Evolutionary conservation across 2,888 invertebrate species (phyloP), one percentile per base, ranked within the genome.

Genomic region (Polia nebulosa): DNA sequence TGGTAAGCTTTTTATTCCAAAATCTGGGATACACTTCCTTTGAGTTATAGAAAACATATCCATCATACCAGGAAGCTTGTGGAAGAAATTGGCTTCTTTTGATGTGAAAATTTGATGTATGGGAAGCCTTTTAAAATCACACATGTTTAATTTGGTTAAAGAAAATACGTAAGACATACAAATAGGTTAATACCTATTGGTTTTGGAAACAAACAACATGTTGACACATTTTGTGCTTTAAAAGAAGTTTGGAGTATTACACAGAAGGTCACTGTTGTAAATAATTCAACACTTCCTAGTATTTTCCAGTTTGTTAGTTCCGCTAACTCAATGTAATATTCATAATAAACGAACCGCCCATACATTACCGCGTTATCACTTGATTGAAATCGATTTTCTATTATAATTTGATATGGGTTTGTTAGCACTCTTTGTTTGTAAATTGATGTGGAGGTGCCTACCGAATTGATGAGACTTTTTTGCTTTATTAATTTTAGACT

Each of bases 121-220:
- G 15, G 11, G n/a, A n/a, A n/a, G n/a, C 29, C 7, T 29, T 29
- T 29, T 29, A 5, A 3, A 5, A 5, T 61, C 39, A 47, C 29
- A 47, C 34, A 22, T 51, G 25, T 65, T 59, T 78, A 72, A 73
- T 76, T 73, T 66, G 51, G 61, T 56, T 60, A 39, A 59, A 62
- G 36, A 59, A 52, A 59, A 78, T 58, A 29, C 27, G 11, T 39
- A 55, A 56, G 17, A 17, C 20, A 15, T 45, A 73, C 34, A 55
- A 59, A 78, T n/a, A n/a, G n/a, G n/a, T 65, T 22, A 20, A 13
- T 13, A 13, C 13, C 5, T 29, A 59, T 47, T 65, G 66, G 20
- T n/a, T 47, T 51, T 27, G 34, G 51, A 17, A 25, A 34, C 27
- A 39, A 17, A 4, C 0, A 15, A 13, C 27, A 25, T 25, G 20